phyloP scores from a whole-genome alignment of 2,888 invertebrate species.

The Teinopalpus imperialis region DNA sequence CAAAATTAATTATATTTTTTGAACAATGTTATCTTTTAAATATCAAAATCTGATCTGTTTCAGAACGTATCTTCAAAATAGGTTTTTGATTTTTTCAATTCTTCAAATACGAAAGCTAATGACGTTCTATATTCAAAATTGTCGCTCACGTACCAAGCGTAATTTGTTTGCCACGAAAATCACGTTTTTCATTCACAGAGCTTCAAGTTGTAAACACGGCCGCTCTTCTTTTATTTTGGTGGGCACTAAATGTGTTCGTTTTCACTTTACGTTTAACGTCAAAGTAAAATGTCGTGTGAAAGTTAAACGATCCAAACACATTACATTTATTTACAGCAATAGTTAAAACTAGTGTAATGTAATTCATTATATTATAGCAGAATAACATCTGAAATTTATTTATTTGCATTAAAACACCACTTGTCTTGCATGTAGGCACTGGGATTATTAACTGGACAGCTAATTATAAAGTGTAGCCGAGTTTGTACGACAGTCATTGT shows the following conservation, averaged over 20 bases:
- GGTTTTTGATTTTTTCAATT: too few relatives aligned
- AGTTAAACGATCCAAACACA: not conserved
- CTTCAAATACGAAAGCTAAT: too few relatives aligned
- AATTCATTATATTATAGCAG: too few relatives aligned
- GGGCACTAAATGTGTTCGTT: not conserved
- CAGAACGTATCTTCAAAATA: too few relatives aligned
- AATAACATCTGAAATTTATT: too few relatives aligned
- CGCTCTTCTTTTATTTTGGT: not conserved
- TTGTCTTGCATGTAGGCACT: not conserved
- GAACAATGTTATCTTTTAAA: too few relatives aligned
- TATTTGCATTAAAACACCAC: not conserved
- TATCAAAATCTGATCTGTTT: too few relatives aligned
- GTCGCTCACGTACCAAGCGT: not conserved
- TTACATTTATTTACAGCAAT: too few relatives aligned
- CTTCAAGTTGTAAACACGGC: constrained; percentile 1
- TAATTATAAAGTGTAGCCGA: constrained; percentile 1
- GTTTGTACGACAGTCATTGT: constrained; percentile 13
- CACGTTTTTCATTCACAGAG: not conserved
- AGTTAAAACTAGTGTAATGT: too few relatives aligned
- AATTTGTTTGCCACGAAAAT: not conserved
- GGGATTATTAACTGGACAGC: constrained; percentile 1
- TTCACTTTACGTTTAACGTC: constrained; percentile 4
- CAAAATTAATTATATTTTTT: too few relatives aligned
- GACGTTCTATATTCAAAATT: constrained; percentile 5
- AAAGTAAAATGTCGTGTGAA: constrained; percentile 1